Evolutionary conservation across 2,888 invertebrate genomes (phyloP).

Genomic region (Ectobius pallidus): DNA sequence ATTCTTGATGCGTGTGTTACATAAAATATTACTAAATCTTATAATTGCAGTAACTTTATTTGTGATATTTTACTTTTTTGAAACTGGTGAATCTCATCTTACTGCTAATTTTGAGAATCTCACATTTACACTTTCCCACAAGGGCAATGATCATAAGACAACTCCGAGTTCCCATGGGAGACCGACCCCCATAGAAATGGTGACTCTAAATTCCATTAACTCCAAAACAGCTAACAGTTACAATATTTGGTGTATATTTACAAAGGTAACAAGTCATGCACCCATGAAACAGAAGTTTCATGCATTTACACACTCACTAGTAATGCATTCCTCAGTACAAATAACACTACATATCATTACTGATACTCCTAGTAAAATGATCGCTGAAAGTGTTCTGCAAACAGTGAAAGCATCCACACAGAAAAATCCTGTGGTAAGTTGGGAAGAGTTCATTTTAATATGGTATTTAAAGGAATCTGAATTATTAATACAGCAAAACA

Average conservation of each 20-base stretch:
- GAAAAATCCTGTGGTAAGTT: conserved; percentile 56
- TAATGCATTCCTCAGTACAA: conserved; percentile 58
- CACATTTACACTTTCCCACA: conserved; percentile 34
- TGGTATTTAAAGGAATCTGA: too few relatives aligned
- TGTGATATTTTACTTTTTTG: conserved; percentile 52
- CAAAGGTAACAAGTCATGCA: conserved; percentile 60
- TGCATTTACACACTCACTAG: conserved; percentile 58
- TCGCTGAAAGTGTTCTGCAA: conserved; percentile 60
- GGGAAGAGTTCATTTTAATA: too few relatives aligned
- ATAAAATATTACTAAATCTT: conserved; percentile 51
- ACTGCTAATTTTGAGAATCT: not conserved
- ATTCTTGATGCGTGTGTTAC: conserved; percentile 53
- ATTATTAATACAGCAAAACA: too few relatives aligned
- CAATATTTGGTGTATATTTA: conserved; percentile 65
- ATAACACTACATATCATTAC: conserved; percentile 66
- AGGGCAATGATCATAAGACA: conserved; percentile 28
- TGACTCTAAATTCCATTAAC: too few relatives aligned
- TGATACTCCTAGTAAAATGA: conserved; percentile 62
- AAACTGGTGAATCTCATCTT: conserved; percentile 47
- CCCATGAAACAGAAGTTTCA: conserved; percentile 60
- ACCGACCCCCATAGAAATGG: conserved; percentile 21
- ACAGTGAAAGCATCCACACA: conserved; percentile 51
- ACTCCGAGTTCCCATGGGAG: not conserved
- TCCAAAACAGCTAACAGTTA: too few relatives aligned
- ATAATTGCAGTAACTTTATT: conserved; percentile 45